Base-by-base conservation (phyloP, 2,797 vertebrate genomes). In the Lithobates sylvaticus region DNA sequence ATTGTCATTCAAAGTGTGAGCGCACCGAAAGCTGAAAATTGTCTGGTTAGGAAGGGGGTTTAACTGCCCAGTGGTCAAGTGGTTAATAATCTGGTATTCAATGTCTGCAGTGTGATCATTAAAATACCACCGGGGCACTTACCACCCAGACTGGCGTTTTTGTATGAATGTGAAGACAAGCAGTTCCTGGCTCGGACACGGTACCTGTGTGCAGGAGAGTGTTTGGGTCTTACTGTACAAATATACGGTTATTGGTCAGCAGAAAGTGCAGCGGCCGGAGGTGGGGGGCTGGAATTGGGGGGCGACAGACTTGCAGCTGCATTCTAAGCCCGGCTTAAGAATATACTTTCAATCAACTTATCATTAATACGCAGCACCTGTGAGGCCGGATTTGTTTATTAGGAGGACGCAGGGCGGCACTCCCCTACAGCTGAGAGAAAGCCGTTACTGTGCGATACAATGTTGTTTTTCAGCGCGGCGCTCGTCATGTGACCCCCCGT, bases 391-490 rank as follows among this genome's bases (percentile, higher is more conserved):
- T 76, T 29, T 58, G 61, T 80, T 80, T 84, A 74, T 27, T 76
- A 34, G 44, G 42, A 64, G 76, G 81, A 76, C n/a, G 47, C 42
- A 34, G 54, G 39, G 27, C 23, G 54, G 39, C 42, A 47, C 75
- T 39, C 85, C 68, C 34, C 67, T n/a, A 15, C 21, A 21, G 67
- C 27, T 6, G 18, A 83, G 86, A 83, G 70, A 80, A 84, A 69
- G 83, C 61, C 69, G 70, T 78, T 64, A 64, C 73, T 83, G 74
- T 86, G 29, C 72, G 5, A 67, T 72, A 77, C 82, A 84, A 77
- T 70, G 82, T 72, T 78, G 67, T 71, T 50, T 50, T 72, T 64
- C 50, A 71, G 47, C 39, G 21, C 10, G 1, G 34, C 34, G 34
- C 32, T 83, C 27, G 42, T 83, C 80, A 78, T 78, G 32, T 83